phyloP scores from a whole-genome alignment of 2,113 vertebrate genomes.

The Picathartes gymnocephalus region DNA sequence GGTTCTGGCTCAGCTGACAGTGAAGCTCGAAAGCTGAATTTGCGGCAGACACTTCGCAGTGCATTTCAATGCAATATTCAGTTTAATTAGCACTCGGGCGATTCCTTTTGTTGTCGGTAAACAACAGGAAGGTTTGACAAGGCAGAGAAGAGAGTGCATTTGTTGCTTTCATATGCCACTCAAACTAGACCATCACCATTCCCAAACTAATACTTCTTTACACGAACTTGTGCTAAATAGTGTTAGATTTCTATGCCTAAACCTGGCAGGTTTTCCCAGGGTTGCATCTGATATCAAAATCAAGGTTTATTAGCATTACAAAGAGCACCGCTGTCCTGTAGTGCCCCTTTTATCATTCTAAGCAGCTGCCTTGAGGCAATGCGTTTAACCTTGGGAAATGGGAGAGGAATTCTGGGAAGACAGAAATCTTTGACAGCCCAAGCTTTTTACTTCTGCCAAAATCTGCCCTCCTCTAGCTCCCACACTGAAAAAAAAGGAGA shows the following conservation, averaged over 20 bases:
- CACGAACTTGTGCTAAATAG: conserved; percentile 65
- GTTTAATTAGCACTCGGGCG: conserved; percentile 60
- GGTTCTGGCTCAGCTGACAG: neutral
- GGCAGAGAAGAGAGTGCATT: neutral
- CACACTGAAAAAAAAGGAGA: conserved; percentile 29
- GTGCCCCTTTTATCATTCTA: conserved; percentile 78
- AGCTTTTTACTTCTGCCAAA: conserved; percentile 66
- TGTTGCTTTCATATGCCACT: conserved; percentile 58
- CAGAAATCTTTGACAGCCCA: conserved; percentile 66
- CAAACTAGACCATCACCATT: conserved; percentile 50
- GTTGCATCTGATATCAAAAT: conserved; percentile 77
- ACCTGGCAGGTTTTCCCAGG: conserved; percentile 74
- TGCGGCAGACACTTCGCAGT: neutral
- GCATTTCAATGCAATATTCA: neutral
- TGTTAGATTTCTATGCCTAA: conserved; percentile 64
- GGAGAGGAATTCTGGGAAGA: conserved; percentile 72
- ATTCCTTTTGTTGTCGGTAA: conserved; percentile 55
- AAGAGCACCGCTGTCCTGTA: conserved; percentile 76
- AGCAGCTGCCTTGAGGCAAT: conserved; percentile 77
- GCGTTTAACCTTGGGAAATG: conserved; percentile 83
- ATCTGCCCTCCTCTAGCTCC: conserved; percentile 58
- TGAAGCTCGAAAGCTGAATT: neutral
- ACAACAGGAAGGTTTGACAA: conserved; percentile 39
- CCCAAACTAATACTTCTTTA: conserved; percentile 65
- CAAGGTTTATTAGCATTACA: conserved; percentile 83